These are phyloP conservation scores for Chroicocephalus ridibundus DNA, from an alignment of 2,113 vertebrate species.

Conservation along the genomic window DNA sequence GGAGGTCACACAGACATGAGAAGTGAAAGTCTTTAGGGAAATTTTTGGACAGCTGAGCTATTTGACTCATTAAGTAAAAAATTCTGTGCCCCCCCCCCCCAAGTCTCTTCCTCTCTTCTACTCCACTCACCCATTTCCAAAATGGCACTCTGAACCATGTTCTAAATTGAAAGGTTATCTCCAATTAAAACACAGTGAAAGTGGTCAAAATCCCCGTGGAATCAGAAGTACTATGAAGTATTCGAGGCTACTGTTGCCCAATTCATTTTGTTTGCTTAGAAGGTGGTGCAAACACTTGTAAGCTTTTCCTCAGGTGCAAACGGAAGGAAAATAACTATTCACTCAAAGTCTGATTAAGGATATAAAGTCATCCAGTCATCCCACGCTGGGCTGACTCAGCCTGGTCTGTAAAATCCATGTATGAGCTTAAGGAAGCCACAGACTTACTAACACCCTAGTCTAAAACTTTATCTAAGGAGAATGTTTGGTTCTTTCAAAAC, in stretches of 20 bases:
- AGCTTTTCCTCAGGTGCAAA: conserved; percentile 60
- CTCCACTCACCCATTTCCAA: background rate
- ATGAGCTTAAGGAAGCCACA: conserved; percentile 37
- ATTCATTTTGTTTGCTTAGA: conserved; percentile 33
- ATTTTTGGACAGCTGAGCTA: conserved; percentile 5
- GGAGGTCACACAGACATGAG: conserved; percentile 14
- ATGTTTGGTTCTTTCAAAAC: conserved; percentile 19
- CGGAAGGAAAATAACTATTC: conserved; percentile 50
- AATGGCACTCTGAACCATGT: background rate
- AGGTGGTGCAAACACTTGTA: conserved; percentile 18
- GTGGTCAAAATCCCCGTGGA: background rate
- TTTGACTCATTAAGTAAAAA: conserved; percentile 23
- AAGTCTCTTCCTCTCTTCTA: background rate
- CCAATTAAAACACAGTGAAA: background rate
- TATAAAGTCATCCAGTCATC: conserved; percentile 45
- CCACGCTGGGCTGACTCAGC: conserved; percentile 51
- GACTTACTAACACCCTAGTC: background rate
- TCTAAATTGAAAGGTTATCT: background rate
- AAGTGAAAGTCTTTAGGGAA: conserved; percentile 10
- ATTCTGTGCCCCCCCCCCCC: background rate
- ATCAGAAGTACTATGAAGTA: background rate
- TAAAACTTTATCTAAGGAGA: conserved; percentile 29
- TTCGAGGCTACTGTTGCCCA: background rate
- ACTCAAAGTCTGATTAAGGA: conserved; percentile 33
- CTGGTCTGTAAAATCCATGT: conserved; percentile 27